Evolutionary conservation across 2,888 invertebrate species (phyloP), one percentile per base, ranked within the genome.

Genomic region (Argyra leucocephala): DNA sequence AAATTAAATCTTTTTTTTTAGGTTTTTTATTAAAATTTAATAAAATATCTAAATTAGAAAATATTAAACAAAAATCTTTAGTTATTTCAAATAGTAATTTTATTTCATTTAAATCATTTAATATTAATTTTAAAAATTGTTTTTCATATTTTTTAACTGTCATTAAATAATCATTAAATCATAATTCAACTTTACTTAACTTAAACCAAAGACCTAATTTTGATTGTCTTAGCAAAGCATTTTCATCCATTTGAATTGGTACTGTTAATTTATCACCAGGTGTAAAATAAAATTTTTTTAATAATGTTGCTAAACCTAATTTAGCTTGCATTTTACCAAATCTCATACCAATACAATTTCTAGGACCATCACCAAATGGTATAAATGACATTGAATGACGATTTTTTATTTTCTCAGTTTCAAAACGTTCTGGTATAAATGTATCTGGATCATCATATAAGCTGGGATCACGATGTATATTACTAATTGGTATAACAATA

Each of bases 381-480:
- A 67, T 23, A 37, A 64, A 69, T 0, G 66, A 22, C 7, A 63
- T 60, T 61, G 63, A 57, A 10, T 62, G 67, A 24, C 71, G 66
- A 22, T 68, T 67, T n/a, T 63, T 62, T 36, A 71, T 70, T 22
- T 73, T 70, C 66, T 73, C 73, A 0, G 69, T 68, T n/a, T 60
- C 70, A 69, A 79, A 80, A 63, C 77, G 67, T 22, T 77, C 76
- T 0, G 79, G 79, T 66, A 77, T 73, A 67, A 76, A 80, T 64
- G 69, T 71, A 21, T 73, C 68, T 6, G 79, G 78, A 31, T 79
- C 69, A 5, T 75, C 72, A 68, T 73, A 78, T 66, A 75, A 71
- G 57, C 74, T 69, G 0, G 75, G 73, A 69, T 78, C 77, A 58
- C 72, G 70, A 64, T 79, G 79, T 26, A 79, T 70, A 22, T 72